Percentiles rank a stretch among this genome's conserved stretches.
Conservation (phyloP, 2,888 invertebrate species). For the Leptopterna dolabrata region DNA sequence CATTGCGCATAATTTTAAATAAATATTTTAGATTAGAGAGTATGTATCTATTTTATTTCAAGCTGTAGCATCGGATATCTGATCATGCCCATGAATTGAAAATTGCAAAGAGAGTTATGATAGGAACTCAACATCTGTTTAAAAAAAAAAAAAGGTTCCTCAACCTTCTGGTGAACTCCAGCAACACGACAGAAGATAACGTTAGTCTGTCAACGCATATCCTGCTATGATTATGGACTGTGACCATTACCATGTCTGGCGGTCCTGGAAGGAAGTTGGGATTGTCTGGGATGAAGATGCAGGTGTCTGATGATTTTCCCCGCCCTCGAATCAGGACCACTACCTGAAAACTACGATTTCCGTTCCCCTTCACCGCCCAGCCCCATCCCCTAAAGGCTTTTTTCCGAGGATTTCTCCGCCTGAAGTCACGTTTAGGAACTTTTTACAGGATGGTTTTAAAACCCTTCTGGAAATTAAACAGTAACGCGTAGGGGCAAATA, state of each 20-base stretch:
- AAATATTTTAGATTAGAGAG: no score
- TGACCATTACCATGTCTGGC: not conserved
- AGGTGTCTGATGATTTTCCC: slow-evolving; percentile 17
- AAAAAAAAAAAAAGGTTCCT: no score
- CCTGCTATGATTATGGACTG: not conserved
- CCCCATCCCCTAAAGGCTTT: not conserved
- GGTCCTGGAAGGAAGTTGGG: slow-evolving; percentile 1
- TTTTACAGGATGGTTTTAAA: not conserved
- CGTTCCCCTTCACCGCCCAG: not conserved
- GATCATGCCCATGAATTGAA: no score
- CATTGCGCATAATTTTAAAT: no score
- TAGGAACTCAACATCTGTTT: no score
- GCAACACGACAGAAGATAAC: not conserved
- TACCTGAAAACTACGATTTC: slow-evolving; percentile 22
- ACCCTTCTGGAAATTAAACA: slow-evolving; percentile 3
- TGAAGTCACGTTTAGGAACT: not conserved
- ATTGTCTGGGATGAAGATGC: not conserved
- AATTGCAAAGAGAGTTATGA: no score
- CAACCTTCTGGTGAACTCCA: no score
- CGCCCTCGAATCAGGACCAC: not conserved
- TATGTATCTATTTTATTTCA: no score
- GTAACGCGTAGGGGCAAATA: not conserved
- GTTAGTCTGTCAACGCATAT: slow-evolving; percentile 6
- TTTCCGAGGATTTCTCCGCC: not conserved
- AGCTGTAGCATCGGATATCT: no score